Conservation (phyloP, 1,140 invertebrate genomes). For the Nymphalis io region DNA sequence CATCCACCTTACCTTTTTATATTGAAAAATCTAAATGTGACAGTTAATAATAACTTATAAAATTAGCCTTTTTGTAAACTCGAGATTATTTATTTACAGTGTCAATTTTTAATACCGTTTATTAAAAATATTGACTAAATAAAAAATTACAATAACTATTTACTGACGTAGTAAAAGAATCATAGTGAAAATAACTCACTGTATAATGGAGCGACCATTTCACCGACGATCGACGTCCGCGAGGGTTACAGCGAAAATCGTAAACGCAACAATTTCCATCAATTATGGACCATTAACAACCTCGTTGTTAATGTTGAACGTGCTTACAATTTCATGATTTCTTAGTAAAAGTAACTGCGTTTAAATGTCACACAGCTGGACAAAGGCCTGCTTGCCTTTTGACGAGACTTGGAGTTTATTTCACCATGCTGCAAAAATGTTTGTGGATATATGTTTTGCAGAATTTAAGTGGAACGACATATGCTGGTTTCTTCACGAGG, state of each 20-base stretch:
- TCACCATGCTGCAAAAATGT: too few relatives aligned
- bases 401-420: too few relatives aligned
- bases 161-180: neutral
- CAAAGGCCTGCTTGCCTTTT: too few relatives aligned
- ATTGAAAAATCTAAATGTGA: too few relatives aligned
- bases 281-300: constrained; percentile 29
- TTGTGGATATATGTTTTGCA: too few relatives aligned
- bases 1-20: too few relatives aligned
- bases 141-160: neutral
- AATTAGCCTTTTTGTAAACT: too few relatives aligned
- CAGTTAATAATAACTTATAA: too few relatives aligned
- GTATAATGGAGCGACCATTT: constrained; percentile 22
- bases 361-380: too few relatives aligned
- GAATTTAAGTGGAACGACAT: too few relatives aligned
- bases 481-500: too few relatives aligned
- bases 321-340: constrained; percentile 13
- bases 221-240: neutral
- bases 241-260: constrained; percentile 16
- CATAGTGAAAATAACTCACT: constrained; percentile 20
- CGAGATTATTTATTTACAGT: too few relatives aligned
- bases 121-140: neutral
- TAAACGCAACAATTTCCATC: constrained; percentile 27
- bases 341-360: neutral
- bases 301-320: neutral
- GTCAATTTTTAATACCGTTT: neutral